Percentiles rank a stretch among this genome's conserved stretches.
Evolutionary conservation across 2,797 vertebrate genomes (phyloP).

Genomic region (Otus scops): DNA sequence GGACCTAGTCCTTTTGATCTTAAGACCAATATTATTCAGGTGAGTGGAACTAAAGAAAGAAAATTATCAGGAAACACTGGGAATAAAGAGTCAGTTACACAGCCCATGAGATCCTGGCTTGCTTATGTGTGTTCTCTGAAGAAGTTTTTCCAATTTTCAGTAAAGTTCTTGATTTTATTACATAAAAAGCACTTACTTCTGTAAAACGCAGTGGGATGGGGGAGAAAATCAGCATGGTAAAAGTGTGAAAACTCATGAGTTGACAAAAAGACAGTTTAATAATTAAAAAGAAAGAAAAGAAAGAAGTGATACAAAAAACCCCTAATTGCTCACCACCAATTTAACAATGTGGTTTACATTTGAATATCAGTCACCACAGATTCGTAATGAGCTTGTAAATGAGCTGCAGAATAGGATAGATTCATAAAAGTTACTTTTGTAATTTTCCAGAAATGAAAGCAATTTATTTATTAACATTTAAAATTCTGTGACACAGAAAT

Average conservation of each 20-base stretch:
- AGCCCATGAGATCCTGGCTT: not conserved
- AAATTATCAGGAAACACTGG: not conserved
- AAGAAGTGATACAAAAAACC: not conserved
- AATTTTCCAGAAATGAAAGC: not conserved
- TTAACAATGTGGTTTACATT: not conserved
- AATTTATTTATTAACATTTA: not conserved
- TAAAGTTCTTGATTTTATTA: not conserved
- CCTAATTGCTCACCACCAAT: not conserved
- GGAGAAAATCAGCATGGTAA: not conserved
- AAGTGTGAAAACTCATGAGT: not conserved
- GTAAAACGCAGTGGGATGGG: not conserved
- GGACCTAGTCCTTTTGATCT: conserved; percentile 75
- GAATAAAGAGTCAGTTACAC: not conserved
- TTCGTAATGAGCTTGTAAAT: not conserved
- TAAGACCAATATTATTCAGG: conserved; percentile 73
- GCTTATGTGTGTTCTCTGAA: not conserved
- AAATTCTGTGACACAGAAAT: not conserved
- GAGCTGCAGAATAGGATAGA: not conserved
- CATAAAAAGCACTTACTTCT: not conserved
- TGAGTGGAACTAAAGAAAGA: conserved; percentile 23
- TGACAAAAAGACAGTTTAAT: not conserved
- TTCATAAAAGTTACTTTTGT: not conserved
- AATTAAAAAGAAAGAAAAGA: not conserved
- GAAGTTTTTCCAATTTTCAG: not conserved
- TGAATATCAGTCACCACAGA: not conserved